These are phyloP conservation scores for Saguinus midas DNA, from an alignment of 2,113 vertebrate genomes.

Conservation along the genomic window DNA sequence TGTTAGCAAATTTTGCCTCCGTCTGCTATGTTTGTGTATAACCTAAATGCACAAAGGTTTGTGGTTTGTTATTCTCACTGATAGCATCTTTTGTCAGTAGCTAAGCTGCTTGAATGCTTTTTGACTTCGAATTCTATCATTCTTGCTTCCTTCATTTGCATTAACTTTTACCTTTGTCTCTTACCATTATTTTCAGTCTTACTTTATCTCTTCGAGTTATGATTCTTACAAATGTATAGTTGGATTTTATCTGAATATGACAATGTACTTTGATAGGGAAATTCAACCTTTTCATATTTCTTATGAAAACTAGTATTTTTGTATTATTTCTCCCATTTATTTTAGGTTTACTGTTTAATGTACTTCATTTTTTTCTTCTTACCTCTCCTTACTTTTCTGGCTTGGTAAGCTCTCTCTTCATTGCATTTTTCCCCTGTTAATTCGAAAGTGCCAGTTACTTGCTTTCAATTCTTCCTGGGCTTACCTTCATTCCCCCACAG, in stretches of 20 bases:
- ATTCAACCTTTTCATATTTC: conserved; percentile 20
- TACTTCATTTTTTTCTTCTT: background rate
- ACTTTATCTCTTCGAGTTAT: conserved; percentile 1
- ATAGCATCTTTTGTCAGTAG: background rate
- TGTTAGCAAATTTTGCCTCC: background rate
- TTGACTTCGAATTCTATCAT: background rate
- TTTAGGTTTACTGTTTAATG: conserved; percentile 29
- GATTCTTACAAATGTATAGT: background rate
- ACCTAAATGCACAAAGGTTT: background rate
- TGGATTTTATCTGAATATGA: background rate
- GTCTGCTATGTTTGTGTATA: background rate
- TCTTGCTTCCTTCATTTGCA: background rate
- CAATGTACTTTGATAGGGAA: background rate
- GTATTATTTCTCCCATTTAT: conserved; percentile 7
- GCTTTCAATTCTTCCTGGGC: background rate
- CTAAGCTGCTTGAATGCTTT: background rate
- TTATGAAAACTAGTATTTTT: background rate
- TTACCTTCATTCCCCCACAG: background rate
- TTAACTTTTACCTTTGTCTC: conserved; percentile 1
- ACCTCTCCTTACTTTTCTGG: background rate
- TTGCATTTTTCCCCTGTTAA: background rate
- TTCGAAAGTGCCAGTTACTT: conserved; percentile 15
- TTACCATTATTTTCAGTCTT: background rate
- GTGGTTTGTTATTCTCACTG: background rate
- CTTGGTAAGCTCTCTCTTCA: background rate